Evolutionary conservation across 2,888 invertebrate species (phyloP).

Genomic region (Chironomus riparius): DNA sequence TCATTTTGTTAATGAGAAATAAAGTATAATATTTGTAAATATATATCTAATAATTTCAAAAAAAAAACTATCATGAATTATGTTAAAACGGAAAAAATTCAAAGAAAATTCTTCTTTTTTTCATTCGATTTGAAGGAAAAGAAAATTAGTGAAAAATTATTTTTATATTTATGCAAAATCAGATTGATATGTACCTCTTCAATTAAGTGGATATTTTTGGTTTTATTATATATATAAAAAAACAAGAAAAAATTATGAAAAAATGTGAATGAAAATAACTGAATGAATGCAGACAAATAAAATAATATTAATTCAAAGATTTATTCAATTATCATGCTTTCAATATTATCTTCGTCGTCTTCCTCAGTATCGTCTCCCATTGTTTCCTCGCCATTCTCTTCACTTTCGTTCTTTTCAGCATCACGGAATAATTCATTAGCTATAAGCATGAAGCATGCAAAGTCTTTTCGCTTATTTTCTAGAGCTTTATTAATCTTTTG

Average conservation of each 20-base stretch:
- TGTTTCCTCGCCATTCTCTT: neutral
- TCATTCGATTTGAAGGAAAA: too few species aligned
- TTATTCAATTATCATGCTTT: constrained; percentile 9
- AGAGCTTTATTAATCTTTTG: constrained; percentile 52
- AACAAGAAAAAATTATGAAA: neutral
- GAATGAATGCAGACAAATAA: neutral
- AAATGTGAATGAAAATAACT: neutral
- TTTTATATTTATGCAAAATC: neutral
- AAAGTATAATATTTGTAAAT: too few species aligned
- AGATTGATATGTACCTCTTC: neutral
- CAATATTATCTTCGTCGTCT: constrained; percentile 4
- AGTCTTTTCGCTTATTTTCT: constrained; percentile 77
- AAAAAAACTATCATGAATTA: too few species aligned
- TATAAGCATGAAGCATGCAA: constrained; percentile 77
- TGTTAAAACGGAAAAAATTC: too few species aligned
- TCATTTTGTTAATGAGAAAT: too few species aligned
- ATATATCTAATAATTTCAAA: too few species aligned
- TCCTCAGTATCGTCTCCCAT: neutral
- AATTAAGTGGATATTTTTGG: neutral
- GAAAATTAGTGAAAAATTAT: neutral
- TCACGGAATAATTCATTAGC: constrained; percentile 76
- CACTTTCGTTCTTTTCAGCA: constrained; percentile 37
- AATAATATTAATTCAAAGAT: neutral
- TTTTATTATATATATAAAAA: neutral
- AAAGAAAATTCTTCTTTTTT: too few species aligned